phyloP scores from a whole-genome alignment of 2,888 invertebrate species.

The Drosophila demipolita region DNA sequence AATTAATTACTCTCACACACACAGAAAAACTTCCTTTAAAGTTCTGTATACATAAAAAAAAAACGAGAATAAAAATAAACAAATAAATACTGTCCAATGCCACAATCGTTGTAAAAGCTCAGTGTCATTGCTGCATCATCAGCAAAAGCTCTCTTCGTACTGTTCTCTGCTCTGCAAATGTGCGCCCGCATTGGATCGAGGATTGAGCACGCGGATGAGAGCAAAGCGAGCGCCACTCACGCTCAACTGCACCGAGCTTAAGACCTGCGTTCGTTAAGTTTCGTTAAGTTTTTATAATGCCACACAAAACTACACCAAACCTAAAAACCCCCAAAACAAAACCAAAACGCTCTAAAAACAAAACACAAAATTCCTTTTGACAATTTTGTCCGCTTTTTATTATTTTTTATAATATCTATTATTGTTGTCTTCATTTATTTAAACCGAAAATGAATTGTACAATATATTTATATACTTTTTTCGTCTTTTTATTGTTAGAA shows the following conservation, averaged over 20 bases:
- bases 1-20: constrained; percentile 41
- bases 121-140: constrained; percentile 3
- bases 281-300: constrained; percentile 41
- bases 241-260: constrained; percentile 14
- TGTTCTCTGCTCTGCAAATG: neutral
- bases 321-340: constrained; percentile 7
- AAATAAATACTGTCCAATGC: constrained; percentile 63
- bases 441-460: constrained; percentile 5
- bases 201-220: neutral
- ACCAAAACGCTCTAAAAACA: constrained; percentile 17
- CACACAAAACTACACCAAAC: constrained; percentile 31
- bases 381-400: constrained; percentile 34
- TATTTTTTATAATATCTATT: constrained; percentile 8
- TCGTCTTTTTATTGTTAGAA: constrained; percentile 21
- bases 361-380: constrained; percentile 8
- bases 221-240: neutral
- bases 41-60: constrained; percentile 3
- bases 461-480: constrained; percentile 13
- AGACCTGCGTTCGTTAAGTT: constrained; percentile 68
- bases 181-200: neutral
- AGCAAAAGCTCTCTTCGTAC: neutral
- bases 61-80: neutral
- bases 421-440: constrained; percentile 54
- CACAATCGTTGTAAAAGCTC: constrained; percentile 62
- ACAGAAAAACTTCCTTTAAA: constrained; percentile 15